A percentile compares a stretch with the other conserved stretches of the same genome.
Conservation (phyloP, 2,113 vertebrate genomes). For the Thalassoma bifasciatum region DNA sequence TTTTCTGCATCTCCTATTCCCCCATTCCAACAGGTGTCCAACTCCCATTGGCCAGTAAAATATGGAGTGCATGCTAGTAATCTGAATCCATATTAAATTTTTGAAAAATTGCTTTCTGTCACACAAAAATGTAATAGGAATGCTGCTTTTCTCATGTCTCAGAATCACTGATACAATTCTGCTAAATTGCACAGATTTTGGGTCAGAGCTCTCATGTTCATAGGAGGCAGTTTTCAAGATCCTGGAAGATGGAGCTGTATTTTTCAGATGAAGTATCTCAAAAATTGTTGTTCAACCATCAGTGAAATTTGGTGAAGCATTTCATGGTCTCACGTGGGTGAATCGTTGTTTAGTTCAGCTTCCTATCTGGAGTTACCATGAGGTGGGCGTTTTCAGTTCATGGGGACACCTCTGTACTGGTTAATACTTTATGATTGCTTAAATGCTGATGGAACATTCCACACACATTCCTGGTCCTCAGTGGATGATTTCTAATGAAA, state of each 20-base stretch:
- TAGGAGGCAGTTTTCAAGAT: background rate
- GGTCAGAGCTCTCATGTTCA: background rate
- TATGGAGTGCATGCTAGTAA: background rate
- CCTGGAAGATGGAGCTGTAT: too few species aligned
- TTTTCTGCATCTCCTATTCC: background rate
- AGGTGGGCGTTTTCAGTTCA: background rate
- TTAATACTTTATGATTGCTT: too few species aligned
- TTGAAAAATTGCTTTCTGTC: background rate
- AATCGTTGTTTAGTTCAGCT: background rate
- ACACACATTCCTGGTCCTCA: too few species aligned
- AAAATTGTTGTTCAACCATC: background rate
- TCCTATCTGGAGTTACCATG: background rate
- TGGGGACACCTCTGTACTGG: too few species aligned
- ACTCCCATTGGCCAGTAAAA: constrained; percentile 4
- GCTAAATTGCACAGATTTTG: background rate
- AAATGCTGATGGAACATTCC: too few species aligned
- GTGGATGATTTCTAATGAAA: background rate
- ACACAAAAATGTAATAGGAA: background rate
- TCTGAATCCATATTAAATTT: background rate
- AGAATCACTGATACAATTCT: background rate
- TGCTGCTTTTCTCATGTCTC: background rate
- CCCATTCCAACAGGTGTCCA: constrained; percentile 27
- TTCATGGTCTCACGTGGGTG: background rate
- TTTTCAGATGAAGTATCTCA: background rate
- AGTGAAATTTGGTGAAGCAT: too few species aligned